Percentiles rank a stretch among this genome's conserved stretches.
These are phyloP conservation scores for Drosophila demipolita DNA, from an alignment of 2,888 invertebrate species.

Conservation along the genomic window DNA sequence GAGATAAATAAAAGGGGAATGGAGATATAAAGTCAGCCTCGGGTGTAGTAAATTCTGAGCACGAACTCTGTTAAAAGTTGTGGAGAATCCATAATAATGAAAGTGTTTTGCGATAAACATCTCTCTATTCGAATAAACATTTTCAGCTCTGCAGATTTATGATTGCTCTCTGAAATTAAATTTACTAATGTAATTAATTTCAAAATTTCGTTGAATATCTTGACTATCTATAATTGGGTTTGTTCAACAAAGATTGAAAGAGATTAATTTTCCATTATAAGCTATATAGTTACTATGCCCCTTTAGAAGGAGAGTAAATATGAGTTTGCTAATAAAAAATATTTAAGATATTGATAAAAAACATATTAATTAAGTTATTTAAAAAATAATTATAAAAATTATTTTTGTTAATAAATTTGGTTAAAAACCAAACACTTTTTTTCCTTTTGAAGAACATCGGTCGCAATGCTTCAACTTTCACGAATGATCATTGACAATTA, in stretches of 20 bases:
- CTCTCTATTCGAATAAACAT: neutral
- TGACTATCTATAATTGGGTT: neutral
- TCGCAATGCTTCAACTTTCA: too few species aligned
- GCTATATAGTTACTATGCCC: too few species aligned
- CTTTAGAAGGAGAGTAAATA: too few species aligned
- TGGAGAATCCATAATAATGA: constrained; percentile 44
- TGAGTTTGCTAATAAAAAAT: too few species aligned
- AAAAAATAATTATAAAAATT: too few species aligned
- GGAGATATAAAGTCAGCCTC: constrained; percentile 8
- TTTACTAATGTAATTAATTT: neutral
- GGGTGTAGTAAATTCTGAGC: constrained; percentile 24
- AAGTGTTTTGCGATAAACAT: constrained; percentile 52
- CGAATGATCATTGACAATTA: constrained; percentile 16
- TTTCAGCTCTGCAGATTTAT: constrained; percentile 3
- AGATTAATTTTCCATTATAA: neutral
- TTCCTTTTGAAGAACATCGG: neutral
- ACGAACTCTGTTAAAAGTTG: constrained; percentile 34
- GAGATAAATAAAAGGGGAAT: constrained; percentile 1
- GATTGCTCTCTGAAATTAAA: constrained; percentile 2
- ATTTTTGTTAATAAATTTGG: too few species aligned
- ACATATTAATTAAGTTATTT: too few species aligned
- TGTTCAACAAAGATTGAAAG: neutral
- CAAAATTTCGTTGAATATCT: neutral
- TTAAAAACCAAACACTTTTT: too few species aligned
- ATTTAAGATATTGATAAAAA: too few species aligned